Evolutionary conservation across 2,888 invertebrate species (phyloP), one percentile per base, ranked within the genome.

Genomic region (Diarsia brunnea): DNA sequence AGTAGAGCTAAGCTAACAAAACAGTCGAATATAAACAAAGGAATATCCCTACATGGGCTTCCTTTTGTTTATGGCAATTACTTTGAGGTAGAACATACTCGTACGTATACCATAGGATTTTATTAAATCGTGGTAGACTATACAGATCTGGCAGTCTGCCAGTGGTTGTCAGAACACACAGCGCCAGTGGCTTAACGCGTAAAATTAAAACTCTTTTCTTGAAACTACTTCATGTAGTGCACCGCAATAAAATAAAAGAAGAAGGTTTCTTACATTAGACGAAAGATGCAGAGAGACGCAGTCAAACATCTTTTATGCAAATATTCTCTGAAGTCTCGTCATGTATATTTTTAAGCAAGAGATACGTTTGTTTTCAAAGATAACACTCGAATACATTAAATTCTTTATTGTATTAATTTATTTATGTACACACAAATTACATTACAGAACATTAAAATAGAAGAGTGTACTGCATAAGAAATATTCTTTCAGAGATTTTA

Each of bases 61-160:
- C 47, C 16, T 60, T 31, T 66, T 66, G n/a, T 45, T n/a, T 27
- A 61, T 16, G 53, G 14, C 47, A 14, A 53, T 51, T 47, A 68
- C n/a, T 24, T 55, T 11, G 11, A 65, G 24, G 38, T 43, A 24
- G 43, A 1, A 24, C 43, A 0, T n/a, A n/a, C n/a, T n/a, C n/a
- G n/a, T n/a, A n/a, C n/a, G 43, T 79, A 53, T 55, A 27, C 31
- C 27, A 27, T 21, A 64, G 63, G 10, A 61, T 80, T 73, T 73
- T 65, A 68, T 71, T 77, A 24, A 82, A 72, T 82, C 66, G 76
- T 69, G 24, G 55, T 43, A 49, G 49, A 51, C 49, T 76, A 60
- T 65, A 70, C 21, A 63, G 4, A 1, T 21, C 27, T 85, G 82
- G 82, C 85, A 45, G 38, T 14, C 19, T 60, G 78, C 82, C 82